Percentiles rank a stretch among this genome's conserved stretches.
Evolutionary conservation across 2,888 invertebrate genomes (phyloP).

Genomic region (Rhyacophila evoluta): DNA sequence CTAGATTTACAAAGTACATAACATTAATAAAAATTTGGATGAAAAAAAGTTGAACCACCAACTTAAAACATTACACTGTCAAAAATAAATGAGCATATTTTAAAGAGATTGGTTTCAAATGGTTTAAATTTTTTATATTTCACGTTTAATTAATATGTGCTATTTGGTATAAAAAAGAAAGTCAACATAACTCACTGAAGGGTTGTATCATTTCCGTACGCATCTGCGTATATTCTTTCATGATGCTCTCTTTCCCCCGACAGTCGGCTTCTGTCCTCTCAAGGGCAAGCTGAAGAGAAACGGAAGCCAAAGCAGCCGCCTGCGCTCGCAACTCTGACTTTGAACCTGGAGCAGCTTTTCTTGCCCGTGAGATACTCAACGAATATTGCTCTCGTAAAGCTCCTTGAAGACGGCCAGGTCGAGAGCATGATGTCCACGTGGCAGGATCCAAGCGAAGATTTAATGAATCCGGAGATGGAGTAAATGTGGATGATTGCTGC

Average conservation of each 20-base stretch:
- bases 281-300: slow-evolving; percentile 38
- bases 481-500: slow-evolving; percentile 69
- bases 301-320: slow-evolving; percentile 47
- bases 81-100: too few relatives aligned
- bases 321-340: slow-evolving; percentile 44
- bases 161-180: not conserved
- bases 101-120: too few relatives aligned
- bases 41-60: too few relatives aligned
- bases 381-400: slow-evolving; percentile 63
- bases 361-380: slow-evolving; percentile 37
- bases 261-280: slow-evolving; percentile 56
- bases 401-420: slow-evolving; percentile 68
- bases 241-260: slow-evolving; percentile 61
- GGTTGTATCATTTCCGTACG: slow-evolving; percentile 76
- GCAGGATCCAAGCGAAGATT: slow-evolving; percentile 70
- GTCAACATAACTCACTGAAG: slow-evolving; percentile 67
- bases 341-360: slow-evolving; percentile 39
- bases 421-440: slow-evolving; percentile 81
- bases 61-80: too few relatives aligned
- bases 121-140: too few relatives aligned
- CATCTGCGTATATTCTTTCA: slow-evolving; percentile 74
- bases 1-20: too few relatives aligned
- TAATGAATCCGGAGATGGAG: slow-evolving; percentile 58
- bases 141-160: not conserved
- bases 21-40: too few relatives aligned